Evolutionary conservation across 2,113 vertebrate genomes (phyloP).

Genomic region (Antennarius striatus): DNA sequence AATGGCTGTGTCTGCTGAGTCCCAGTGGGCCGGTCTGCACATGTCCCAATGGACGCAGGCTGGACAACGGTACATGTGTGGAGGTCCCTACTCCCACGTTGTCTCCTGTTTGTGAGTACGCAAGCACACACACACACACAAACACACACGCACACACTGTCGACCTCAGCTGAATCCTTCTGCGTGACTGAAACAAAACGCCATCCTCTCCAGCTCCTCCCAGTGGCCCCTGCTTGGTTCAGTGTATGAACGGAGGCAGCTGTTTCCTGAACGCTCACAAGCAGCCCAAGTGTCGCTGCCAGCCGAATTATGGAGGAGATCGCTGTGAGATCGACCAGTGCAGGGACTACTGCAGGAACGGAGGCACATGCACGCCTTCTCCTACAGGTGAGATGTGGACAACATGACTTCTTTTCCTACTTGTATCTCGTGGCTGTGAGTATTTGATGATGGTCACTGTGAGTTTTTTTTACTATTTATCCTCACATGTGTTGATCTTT

Average conservation of each 20-base stretch:
- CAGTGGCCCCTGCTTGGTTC: slow-evolving; percentile 83
- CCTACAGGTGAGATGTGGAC: slow-evolving; percentile 81
- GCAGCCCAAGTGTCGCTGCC: slow-evolving; percentile 95
- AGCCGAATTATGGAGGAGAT: slow-evolving; percentile 91
- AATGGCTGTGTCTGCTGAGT: slow-evolving; percentile 96
- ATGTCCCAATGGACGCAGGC: slow-evolving; percentile 89
- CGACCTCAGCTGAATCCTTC: background rate
- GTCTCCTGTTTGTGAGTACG: slow-evolving; percentile 80
- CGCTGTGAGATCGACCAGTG: slow-evolving; percentile 94
- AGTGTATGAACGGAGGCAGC: slow-evolving; percentile 91
- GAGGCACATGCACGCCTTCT: slow-evolving; percentile 93
- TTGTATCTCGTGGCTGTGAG: too few species aligned
- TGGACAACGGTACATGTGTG: slow-evolving; percentile 95
- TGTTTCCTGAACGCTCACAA: slow-evolving; percentile 95
- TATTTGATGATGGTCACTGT: too few species aligned
- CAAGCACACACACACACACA: background rate
- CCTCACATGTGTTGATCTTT: background rate
- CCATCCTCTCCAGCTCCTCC: slow-evolving; percentile 80
- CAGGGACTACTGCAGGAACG: slow-evolving; percentile 91
- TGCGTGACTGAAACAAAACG: background rate
- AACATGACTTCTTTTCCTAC: too few species aligned
- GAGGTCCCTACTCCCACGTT: slow-evolving; percentile 84
- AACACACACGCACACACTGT: background rate
- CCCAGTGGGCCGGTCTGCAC: slow-evolving; percentile 95
- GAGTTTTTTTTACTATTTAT: too few species aligned